phyloP scores from a whole-genome alignment of 2,797 vertebrate species.

The Amphiprion clarkii region DNA sequence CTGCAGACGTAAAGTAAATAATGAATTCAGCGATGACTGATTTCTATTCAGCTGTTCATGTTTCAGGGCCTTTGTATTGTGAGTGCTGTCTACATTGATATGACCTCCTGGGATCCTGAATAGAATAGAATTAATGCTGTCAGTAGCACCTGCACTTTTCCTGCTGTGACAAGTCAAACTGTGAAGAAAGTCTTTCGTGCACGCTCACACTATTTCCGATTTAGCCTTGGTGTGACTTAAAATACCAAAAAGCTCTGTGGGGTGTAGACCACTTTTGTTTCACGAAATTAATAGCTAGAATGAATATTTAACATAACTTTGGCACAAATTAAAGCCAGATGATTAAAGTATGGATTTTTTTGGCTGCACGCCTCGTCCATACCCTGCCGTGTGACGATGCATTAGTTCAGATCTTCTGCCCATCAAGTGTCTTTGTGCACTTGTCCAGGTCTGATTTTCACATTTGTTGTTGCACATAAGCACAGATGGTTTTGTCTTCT shows the following conservation, averaged over 20 bases:
- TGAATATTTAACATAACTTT: background rate
- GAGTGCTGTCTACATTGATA: background rate
- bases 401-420: background rate
- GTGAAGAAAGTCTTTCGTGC: background rate
- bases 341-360: slow-evolving; percentile 13
- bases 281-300: background rate
- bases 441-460: background rate
- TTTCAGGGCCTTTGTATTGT: background rate
- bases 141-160: slow-evolving; percentile 14
- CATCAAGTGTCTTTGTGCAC: background rate
- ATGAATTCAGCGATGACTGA: slow-evolving; percentile 2
- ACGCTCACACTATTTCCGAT: background rate
- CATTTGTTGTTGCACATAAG: slow-evolving; percentile 1
- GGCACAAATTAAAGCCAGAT: slow-evolving; percentile 2
- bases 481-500: slow-evolving; percentile 11
- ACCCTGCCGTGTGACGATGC: background rate
- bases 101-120: background rate
- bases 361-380: background rate
- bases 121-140: background rate
- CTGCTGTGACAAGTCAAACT: slow-evolving; percentile 1
- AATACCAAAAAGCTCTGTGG: background rate
- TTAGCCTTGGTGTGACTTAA: background rate
- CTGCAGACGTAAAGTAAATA: background rate
- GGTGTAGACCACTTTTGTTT: background rate
- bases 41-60: background rate